Percentiles rank a stretch among this genome's conserved stretches.
These are phyloP conservation scores for Hydrotaea diabolus DNA, from an alignment of 2,888 invertebrate genomes.

Conservation along the genomic window DNA sequence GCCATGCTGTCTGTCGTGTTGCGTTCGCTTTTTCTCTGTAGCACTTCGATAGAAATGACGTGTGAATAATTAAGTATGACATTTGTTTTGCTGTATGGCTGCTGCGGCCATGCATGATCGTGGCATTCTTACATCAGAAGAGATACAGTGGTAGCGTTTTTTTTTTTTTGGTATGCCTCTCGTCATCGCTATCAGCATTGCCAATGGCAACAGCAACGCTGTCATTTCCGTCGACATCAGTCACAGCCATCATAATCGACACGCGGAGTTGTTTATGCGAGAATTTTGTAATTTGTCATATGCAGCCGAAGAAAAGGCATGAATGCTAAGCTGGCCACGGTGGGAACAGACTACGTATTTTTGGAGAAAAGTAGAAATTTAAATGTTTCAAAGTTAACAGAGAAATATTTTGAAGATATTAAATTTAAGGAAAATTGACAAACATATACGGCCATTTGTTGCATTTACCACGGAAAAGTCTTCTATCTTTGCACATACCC, in stretches of 20 bases:
- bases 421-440: no score
- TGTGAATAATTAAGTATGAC: constrained; percentile 62
- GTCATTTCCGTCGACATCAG: background rate
- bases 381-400: background rate
- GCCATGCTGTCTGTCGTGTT: background rate
- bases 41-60: constrained; percentile 10
- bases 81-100: background rate
- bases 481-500: no score
- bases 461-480: no score
- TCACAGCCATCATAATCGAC: constrained; percentile 19
- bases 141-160: background rate
- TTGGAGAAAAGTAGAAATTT: background rate
- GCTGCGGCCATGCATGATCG: background rate
- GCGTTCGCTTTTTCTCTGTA: background rate
- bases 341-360: no score
- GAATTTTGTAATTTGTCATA: background rate
- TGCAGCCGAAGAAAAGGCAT: no score
- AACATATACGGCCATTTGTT: no score
- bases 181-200: background rate
- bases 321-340: no score
- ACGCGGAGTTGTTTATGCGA: background rate
- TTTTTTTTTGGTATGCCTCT: no score
- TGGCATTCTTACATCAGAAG: background rate
- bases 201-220: background rate
- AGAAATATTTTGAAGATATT: background rate